Evolutionary conservation across 2,888 invertebrate species (phyloP), one percentile per base, ranked within the genome.

Genomic region (Agrochola macilenta): DNA sequence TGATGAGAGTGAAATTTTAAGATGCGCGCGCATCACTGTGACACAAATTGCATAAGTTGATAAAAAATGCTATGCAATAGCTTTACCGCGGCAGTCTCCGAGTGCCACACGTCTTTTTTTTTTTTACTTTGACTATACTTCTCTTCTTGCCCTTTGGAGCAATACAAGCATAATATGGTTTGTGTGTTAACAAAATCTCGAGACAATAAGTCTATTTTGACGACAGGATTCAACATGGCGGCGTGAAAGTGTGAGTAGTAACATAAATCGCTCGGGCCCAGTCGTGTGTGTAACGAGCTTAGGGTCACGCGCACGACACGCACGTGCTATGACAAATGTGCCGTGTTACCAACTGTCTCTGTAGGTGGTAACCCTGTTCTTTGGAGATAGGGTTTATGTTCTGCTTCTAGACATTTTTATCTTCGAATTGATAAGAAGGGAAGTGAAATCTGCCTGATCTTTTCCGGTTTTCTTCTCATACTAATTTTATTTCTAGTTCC

Each of bases 261-360:
- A 58, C 76, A 84, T 87, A 86, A 87, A 84, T 87, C 83, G 74
- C 54, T 39, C 63, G 64, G 68, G 66, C 69, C 68, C 54, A 74
- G 83, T 87, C 85, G 81, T 76, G 87, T 86, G 78, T 83, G 78
- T 61, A 57, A 77, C 81, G 71, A 68, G 52, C 57, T 30, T 49
- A 23, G 66, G 79, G 87, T 85, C 87, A 87, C 83, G 82, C 76
- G 35, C 71, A 46, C 81, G 81, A 83, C 83, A 66, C 84, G 80
- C 87, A 80, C 83, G 85, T 81, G 85, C 68, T 60, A 39, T 75
- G 81, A 87, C 86, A 79, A 87, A 87, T 87, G 83, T 66, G 71
- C 7, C 46, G 43, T 52, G 69, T 35, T 70, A 54, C n/a, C 46
- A 73, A 66, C 76, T 65, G 57, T 71, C 69, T 69, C 39, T 52